Conservation (phyloP, 64 coral and sea anemone species). For the Catalaphyllia jardinei region DNA sequence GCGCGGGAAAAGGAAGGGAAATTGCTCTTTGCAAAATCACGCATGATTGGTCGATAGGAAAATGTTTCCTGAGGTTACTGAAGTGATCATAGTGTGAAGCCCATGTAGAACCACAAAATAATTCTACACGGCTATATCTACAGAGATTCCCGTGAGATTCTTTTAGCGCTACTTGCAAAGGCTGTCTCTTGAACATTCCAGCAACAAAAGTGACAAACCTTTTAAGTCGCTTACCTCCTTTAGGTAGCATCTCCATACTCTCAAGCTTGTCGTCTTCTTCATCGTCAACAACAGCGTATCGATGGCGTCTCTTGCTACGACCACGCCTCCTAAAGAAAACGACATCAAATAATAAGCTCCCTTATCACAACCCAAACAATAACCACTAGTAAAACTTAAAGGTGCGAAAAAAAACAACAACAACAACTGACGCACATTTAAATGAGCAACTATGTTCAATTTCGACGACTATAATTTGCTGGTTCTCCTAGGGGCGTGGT, state of each 20-base stretch:
- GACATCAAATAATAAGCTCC: neutral
- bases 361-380: neutral
- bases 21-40: no score
- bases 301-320: slow-evolving; percentile 64
- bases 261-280: slow-evolving; percentile 84
- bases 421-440: no score
- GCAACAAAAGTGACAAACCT: neutral
- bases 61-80: no score
- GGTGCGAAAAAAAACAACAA: neutral
- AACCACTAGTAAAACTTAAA: neutral
- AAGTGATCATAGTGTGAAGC: no score
- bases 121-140: no score
- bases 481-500: neutral
- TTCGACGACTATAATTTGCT: no score
- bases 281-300: slow-evolving; percentile 81
- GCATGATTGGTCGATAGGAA: no score
- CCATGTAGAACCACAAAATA: no score
- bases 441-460: no score
- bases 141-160: no score
- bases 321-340: slow-evolving; percentile 34
- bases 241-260: slow-evolving; percentile 96
- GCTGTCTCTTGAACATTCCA: neutral
- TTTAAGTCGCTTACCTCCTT: slow-evolving; percentile 45
- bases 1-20: no score
- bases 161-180: no score